Evolutionary conservation across 53 echinoderm and acorn worm species (phyloP), one percentile per base, ranked within the genome.

Genomic region (Pentamera pediparva): DNA sequence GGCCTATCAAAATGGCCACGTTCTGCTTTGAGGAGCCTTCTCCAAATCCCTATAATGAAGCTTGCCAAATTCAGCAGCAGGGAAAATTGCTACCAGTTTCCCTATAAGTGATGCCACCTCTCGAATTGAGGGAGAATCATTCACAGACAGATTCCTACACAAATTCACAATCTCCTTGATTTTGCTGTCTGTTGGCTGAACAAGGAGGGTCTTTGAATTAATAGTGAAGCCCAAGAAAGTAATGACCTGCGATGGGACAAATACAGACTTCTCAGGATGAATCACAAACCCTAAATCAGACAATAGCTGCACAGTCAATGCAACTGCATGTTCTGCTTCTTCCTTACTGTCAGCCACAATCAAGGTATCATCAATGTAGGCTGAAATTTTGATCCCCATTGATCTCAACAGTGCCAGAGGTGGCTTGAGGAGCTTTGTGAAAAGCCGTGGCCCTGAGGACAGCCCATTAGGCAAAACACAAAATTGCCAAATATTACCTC

Each of bases 221-320:
- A 87, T 79, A 36, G 37, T 49, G 59, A 87, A 83, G n/a, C 79
- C 83, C n/a, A 83, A 41, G 45, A 79, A 87, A 18, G 35, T 47
- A 27, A 83, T 70, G 22, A 65, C 37, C 35, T 88, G 79, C 3
- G 38, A 11, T 22, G 88, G 83, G 2, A n/a, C 60, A 39, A 88
- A 48, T 0, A 77, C 9, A 75, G 13, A n/a, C n/a, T n/a, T n/a
- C n/a, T n/a, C n/a, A n/a, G n/a, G n/a, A n/a, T n/a, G n/a, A n/a
- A n/a, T n/a, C 31, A 54, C 36, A 38, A 82, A 75, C 18, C 82
- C 82, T 31, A 82, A 39, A 8, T 78, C 8, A 5, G 84, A 20
- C 13, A 84, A 47, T 1, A 50, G 30, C 5, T 45, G 38, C 22
- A 61, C 39, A 28, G 71, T 56, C 13, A n/a, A 17, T 5, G 37